Evolutionary conservation across 2,888 invertebrate species (phyloP).

Genomic region (Cenopis cana): DNA sequence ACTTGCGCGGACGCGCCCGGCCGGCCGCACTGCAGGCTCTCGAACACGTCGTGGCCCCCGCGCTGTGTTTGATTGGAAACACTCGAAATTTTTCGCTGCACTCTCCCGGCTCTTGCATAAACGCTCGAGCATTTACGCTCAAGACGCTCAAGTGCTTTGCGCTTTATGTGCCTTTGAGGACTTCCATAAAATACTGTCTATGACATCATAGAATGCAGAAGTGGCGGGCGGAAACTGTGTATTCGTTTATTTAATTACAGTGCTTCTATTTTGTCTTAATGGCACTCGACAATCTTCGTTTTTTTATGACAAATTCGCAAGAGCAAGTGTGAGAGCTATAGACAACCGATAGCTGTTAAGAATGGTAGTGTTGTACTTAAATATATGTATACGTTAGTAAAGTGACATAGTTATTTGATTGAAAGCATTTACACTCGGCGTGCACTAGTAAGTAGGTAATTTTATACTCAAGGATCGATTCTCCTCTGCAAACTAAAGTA

Average conservation of each 20-base stretch:
- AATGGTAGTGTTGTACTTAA: too few species aligned
- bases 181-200: constrained; percentile 3
- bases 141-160: constrained; percentile 19
- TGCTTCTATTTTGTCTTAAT: neutral
- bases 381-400: too few species aligned
- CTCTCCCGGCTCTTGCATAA: constrained; percentile 40
- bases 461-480: too few species aligned
- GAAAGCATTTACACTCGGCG: too few species aligned
- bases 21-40: constrained; percentile 61
- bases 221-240: neutral
- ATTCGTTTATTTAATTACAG: neutral
- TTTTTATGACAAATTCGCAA: neutral
- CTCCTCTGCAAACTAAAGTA: too few species aligned
- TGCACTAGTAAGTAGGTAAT: too few species aligned
- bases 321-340: neutral
- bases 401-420: too few species aligned
- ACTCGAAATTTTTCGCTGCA: constrained; percentile 46
- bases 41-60: constrained; percentile 58
- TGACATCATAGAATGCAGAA: neutral
- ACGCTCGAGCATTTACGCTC: constrained; percentile 33
- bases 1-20: constrained; percentile 46
- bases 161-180: constrained; percentile 18
- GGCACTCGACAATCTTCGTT: neutral
- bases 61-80: constrained; percentile 51
- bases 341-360: too few species aligned